Conservation (phyloP, 2,888 invertebrate genomes). For the Torymus aiolomorphi region DNA sequence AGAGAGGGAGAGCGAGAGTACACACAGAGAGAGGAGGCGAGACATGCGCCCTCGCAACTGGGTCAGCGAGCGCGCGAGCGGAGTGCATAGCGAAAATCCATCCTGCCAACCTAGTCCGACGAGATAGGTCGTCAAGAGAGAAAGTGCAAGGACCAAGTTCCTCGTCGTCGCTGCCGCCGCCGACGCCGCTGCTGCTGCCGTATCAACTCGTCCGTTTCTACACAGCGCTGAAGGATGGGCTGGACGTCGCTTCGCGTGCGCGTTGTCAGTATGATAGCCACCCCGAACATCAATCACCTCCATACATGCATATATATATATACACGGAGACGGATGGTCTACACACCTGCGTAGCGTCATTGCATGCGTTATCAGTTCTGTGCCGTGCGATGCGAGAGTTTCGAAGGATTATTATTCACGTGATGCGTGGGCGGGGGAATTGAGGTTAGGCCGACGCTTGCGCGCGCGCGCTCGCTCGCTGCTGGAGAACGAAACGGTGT, state of each 20-base stretch:
- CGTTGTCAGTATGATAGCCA: conserved; percentile 76
- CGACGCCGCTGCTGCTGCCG: conserved; percentile 57
- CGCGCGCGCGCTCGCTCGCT: no score
- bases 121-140: conserved; percentile 68
- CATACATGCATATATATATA: no score
- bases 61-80: conserved; percentile 66
- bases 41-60: conserved; percentile 74
- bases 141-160: conserved; percentile 60
- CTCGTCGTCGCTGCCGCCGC: conserved; percentile 52
- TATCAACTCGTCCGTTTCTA: neutral
- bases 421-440: no score
- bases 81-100: conserved; percentile 64
- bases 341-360: neutral
- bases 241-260: conserved; percentile 79
- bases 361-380: neutral
- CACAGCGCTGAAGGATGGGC: conserved; percentile 75
- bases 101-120: conserved; percentile 66
- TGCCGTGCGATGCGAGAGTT: neutral
- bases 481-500: no score
- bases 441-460: no score
- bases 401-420: neutral
- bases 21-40: neutral
- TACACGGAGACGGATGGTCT: neutral
- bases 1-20: neutral
- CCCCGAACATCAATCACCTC: neutral